Percentiles rank a stretch among this genome's conserved stretches.
Conservation (phyloP, 2,113 vertebrate genomes). For the Callipepla californica region DNA sequence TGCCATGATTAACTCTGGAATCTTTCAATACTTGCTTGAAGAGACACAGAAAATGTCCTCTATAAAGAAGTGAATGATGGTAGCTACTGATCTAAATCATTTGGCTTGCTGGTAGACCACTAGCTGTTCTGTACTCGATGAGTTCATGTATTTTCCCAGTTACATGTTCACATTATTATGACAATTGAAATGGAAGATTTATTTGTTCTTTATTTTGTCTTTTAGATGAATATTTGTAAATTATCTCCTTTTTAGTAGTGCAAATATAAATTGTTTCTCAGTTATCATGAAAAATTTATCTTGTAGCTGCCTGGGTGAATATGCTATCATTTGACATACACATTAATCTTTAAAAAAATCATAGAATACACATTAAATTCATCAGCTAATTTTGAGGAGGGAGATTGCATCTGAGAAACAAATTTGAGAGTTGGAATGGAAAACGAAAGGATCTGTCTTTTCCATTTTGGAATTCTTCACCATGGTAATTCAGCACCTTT, state of each 20-base stretch:
- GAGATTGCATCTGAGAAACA: background rate
- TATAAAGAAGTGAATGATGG: background rate
- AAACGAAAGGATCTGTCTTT: background rate
- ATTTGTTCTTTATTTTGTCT: background rate
- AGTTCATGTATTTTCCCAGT: background rate
- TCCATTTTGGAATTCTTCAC: background rate
- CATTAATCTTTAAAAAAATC: background rate
- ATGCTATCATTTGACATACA: background rate
- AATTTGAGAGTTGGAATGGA: background rate
- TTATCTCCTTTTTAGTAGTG: background rate
- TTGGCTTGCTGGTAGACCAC: background rate
- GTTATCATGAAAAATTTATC: background rate
- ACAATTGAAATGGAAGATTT: background rate
- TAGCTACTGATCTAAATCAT: background rate
- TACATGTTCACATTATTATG: background rate
- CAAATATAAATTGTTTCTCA: background rate
- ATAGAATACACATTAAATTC: background rate
- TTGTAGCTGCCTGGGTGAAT: background rate
- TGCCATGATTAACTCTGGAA: background rate
- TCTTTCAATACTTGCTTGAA: background rate
- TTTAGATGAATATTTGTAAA: background rate
- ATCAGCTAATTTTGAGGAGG: background rate
- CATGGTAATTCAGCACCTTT: background rate
- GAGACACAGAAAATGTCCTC: background rate
- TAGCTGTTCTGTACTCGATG: background rate